These are phyloP conservation scores for Fragum whitleyi DNA, from an alignment of 2,888 invertebrate species.

Conservation along the genomic window DNA sequence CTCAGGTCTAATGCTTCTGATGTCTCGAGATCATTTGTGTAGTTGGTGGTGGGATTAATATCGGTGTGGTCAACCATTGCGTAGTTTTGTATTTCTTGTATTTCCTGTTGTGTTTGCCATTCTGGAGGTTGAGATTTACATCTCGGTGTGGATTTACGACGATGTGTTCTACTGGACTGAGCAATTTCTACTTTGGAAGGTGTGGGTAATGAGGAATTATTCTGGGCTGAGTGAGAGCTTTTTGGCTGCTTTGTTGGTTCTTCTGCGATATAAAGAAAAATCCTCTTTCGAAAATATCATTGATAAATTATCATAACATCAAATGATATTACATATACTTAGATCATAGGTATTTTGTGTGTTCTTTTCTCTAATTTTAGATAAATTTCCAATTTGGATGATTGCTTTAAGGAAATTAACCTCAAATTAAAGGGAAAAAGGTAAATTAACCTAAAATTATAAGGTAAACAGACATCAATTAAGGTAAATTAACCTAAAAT, in stretches of 20 bases:
- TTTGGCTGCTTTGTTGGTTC: background rate
- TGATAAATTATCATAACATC: no score
- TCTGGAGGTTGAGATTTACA: constrained; percentile 42
- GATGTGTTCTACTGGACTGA: background rate
- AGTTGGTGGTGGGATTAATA: background rate
- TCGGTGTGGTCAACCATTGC: background rate
- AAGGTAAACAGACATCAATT: no score
- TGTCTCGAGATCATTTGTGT: background rate
- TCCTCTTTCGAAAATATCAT: background rate
- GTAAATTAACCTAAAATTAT: no score
- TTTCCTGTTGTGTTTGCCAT: constrained; percentile 22
- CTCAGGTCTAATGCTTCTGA: constrained; percentile 41
- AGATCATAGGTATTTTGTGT: no score
- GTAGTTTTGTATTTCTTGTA: constrained; percentile 24
- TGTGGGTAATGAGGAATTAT: background rate
- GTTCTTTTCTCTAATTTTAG: no score
- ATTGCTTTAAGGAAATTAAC: no score
- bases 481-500: no score
- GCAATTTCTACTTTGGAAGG: background rate
- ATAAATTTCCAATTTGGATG: no score
- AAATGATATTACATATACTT: no score
- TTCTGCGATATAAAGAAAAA: background rate
- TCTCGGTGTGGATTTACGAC: constrained; percentile 55
- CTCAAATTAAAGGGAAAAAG: no score
- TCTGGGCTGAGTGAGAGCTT: background rate